Evolutionary conservation across 2,888 invertebrate genomes (phyloP).

Genomic region (Micoletzkya japonica): DNA sequence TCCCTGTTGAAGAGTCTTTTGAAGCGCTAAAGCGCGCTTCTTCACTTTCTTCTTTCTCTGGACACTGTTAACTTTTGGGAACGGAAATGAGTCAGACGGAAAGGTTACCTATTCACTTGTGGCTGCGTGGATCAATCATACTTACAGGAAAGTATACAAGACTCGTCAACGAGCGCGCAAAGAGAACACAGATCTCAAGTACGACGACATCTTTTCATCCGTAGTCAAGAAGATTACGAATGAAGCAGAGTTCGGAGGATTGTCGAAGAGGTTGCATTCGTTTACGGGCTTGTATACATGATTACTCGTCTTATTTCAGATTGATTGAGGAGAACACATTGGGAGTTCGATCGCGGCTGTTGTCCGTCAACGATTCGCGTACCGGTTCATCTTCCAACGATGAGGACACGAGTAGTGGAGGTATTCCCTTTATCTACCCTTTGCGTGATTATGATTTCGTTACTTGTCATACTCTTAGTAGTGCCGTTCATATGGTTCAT

Average conservation of each 20-base stretch:
- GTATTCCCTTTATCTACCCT: too few relatives aligned
- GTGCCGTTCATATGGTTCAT: neutral
- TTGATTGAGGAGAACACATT: constrained; percentile 26
- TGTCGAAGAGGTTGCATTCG: constrained; percentile 10
- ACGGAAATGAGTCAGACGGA: too few relatives aligned
- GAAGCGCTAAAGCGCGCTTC: too few relatives aligned
- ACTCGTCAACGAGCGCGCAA: neutral
- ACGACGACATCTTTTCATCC: constrained; percentile 26
- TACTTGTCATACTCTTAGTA: neutral
- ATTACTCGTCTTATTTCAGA: neutral
- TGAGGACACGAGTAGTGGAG: neutral
- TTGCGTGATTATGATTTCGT: too few relatives aligned
- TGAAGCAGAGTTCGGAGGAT: constrained; percentile 4
- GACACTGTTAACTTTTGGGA: too few relatives aligned
- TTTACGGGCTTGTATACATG: neutral
- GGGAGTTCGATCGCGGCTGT: constrained; percentile 1
- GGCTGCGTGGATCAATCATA: neutral
- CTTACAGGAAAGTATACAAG: constrained; percentile 14
- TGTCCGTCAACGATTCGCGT: constrained; percentile 4
- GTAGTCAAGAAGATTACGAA: neutral
- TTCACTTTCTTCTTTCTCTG: too few relatives aligned
- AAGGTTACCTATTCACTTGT: too few relatives aligned
- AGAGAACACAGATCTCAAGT: neutral
- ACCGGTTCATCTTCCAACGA: neutral
- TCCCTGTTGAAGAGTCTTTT: too few relatives aligned